These are phyloP conservation scores for Aromia moschata DNA, from an alignment of 2,888 invertebrate species.

Conservation along the genomic window DNA sequence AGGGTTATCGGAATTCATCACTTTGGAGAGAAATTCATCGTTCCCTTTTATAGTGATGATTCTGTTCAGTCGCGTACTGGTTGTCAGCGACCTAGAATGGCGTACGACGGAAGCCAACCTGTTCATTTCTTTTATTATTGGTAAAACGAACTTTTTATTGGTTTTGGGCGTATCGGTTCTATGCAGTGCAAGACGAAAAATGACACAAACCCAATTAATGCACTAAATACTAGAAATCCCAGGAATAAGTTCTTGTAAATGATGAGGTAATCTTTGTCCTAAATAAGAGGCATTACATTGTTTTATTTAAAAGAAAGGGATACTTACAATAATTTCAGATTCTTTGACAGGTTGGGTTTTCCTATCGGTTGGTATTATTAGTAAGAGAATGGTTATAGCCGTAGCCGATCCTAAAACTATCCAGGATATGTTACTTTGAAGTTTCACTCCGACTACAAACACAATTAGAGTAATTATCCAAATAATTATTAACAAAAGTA, in stretches of 20 bases:
- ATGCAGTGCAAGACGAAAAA: conserved; percentile 65
- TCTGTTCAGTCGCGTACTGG: conserved; percentile 53
- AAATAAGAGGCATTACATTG: conserved; percentile 3
- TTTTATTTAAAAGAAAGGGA: not conserved
- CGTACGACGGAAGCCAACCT: conserved; percentile 18
- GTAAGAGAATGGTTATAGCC: conserved; percentile 68
- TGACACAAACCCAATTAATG: conserved; percentile 62
- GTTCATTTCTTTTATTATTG: conserved; percentile 37
- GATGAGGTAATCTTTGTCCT: conserved; percentile 67
- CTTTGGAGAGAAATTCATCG: conserved; percentile 81
- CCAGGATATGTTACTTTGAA: conserved; percentile 73
- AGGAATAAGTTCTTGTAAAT: conserved; percentile 65
- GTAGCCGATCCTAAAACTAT: conserved; percentile 67
- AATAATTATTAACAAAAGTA: conserved; percentile 71
- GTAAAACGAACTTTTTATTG: conserved; percentile 58
- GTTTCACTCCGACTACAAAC: conserved; percentile 72
- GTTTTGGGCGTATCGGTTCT: conserved; percentile 63
- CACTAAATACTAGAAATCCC: conserved; percentile 61
- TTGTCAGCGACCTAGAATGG: conserved; percentile 36
- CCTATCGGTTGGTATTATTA: conserved; percentile 68
- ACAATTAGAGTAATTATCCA: conserved; percentile 72
- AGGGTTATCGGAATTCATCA: conserved; percentile 84
- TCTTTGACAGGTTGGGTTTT: conserved; percentile 36
- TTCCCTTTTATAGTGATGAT: conserved; percentile 73
- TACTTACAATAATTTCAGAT: conserved; percentile 34